Evolutionary conservation across 2,113 vertebrate species (phyloP).

Genomic region (Mormoops blainvillei): DNA sequence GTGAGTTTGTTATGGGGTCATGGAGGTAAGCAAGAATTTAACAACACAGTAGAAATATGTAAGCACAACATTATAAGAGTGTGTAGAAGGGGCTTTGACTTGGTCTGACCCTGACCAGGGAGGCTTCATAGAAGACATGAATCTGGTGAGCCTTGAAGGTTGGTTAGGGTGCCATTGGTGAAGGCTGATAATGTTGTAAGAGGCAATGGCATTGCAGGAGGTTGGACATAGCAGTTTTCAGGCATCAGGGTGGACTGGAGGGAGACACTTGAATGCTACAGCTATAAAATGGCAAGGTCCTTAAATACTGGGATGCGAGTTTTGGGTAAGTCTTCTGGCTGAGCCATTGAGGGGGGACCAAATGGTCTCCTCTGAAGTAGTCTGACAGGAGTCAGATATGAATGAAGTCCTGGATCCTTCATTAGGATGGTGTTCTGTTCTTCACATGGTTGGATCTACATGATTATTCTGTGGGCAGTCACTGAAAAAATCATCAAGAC

Average conservation of each 20-base stretch:
- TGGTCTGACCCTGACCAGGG: accelerated
- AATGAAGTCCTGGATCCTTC: background rate
- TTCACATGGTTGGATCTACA: background rate
- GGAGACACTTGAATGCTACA: accelerated
- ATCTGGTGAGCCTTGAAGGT: accelerated
- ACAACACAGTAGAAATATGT: accelerated
- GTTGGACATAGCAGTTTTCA: accelerated
- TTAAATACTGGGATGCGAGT: background rate
- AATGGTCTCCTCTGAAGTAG: background rate
- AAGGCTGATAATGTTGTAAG: accelerated
- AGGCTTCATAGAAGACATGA: background rate
- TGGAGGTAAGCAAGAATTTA: background rate
- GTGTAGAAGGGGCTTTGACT: accelerated
- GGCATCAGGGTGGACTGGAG: accelerated
- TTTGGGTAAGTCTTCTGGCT: background rate
- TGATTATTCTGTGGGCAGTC: accelerated
- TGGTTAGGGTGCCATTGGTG: accelerated
- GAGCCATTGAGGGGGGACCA: background rate
- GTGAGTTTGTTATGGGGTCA: background rate
- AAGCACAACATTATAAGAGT: accelerated
- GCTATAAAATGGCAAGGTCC: background rate
- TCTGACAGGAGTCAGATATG: background rate
- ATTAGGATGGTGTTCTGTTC: background rate
- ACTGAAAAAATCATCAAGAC: background rate
- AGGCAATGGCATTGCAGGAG: background rate